Percentiles rank a stretch among this genome's conserved stretches.
Evolutionary conservation across 2,113 vertebrate species (phyloP).

Genomic region (Stegostoma tigrinum): DNA sequence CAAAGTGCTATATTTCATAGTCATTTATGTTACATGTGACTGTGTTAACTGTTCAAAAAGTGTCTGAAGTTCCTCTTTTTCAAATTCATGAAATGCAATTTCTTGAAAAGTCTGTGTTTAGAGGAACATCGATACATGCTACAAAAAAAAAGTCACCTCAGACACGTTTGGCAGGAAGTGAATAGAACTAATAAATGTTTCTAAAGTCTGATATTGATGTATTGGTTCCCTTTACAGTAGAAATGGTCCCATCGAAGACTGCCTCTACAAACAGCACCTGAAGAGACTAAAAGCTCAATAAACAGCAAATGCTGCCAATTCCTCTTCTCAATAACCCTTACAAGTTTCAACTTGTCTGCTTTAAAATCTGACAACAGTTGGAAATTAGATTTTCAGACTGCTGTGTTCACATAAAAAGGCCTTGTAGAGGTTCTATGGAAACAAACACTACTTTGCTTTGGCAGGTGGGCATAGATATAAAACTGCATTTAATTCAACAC

Average conservation of each 20-base stretch:
- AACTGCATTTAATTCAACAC: not conserved
- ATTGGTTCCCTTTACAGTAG: not conserved
- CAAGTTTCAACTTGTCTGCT: constrained; percentile 12
- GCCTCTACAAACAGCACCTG: not conserved
- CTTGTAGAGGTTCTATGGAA: not conserved
- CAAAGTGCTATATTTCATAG: not conserved
- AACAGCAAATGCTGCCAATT: not conserved
- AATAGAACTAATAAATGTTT: not conserved
- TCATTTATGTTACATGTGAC: not conserved
- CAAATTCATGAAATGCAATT: no score
- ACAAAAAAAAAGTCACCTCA: not conserved
- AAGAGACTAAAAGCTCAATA: not conserved
- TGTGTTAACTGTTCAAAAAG: not conserved
- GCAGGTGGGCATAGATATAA: not conserved
- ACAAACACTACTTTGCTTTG: not conserved
- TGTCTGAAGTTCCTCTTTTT: not conserved
- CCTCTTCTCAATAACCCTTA: not conserved
- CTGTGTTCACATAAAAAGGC: not conserved
- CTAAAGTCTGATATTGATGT: not conserved
- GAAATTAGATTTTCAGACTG: not conserved
- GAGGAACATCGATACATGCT: not conserved
- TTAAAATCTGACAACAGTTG: not conserved
- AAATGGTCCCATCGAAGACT: not conserved
- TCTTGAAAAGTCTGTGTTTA: not conserved
- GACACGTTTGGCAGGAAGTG: not conserved